phyloP scores from a whole-genome alignment of 2,797 vertebrate genomes.

The Macropodus opercularis region DNA sequence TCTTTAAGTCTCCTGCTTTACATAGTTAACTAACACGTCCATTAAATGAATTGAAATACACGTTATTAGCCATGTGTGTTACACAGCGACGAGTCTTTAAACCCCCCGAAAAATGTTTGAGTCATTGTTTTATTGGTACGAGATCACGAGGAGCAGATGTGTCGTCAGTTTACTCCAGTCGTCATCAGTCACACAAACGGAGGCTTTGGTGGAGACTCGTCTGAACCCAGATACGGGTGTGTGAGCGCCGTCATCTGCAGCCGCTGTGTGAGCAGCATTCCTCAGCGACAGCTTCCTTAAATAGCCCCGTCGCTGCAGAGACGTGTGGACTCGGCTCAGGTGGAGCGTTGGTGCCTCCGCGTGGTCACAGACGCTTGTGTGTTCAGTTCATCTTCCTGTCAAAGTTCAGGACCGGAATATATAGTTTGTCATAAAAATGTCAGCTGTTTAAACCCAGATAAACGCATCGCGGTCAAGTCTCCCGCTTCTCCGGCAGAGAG shows the following conservation, averaged over 20 bases:
- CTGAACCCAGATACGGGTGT: not conserved
- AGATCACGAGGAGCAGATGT: conserved; percentile 24
- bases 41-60: no score
- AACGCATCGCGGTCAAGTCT: not conserved
- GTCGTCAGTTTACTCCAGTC: conserved; percentile 13
- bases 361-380: conserved; percentile 49
- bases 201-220: not conserved
- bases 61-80: no score
- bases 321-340: conserved; percentile 7
- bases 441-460: no score
- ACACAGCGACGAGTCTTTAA: no score
- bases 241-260: conserved; percentile 1
- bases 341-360: conserved; percentile 67
- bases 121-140: conserved; percentile 4
- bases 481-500: conserved; percentile 33
- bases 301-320: conserved; percentile 48
- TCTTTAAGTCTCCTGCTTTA: no score
- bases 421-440: no score
- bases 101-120: no score
- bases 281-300: conserved; percentile 68
- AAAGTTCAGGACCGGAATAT: no score
- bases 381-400: no score
- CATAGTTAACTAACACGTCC: no score
- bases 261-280: conserved; percentile 64
- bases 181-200: not conserved